Conservation (phyloP, 2,113 vertebrate species). For the Alexandromys fortis region DNA sequence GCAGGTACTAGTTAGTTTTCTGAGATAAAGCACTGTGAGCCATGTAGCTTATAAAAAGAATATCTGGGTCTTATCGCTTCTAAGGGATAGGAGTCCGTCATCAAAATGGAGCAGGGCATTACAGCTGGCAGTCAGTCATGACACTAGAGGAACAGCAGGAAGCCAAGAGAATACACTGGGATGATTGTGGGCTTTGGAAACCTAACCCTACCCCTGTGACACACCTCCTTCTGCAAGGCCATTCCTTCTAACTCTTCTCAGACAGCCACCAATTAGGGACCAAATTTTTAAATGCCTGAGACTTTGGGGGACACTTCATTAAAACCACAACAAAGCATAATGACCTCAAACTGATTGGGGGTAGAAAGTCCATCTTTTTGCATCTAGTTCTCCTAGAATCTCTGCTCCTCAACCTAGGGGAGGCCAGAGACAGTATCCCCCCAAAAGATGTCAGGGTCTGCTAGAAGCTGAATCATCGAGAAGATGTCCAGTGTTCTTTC, state of each 20-base stretch:
- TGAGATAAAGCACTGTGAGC: background rate
- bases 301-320: background rate
- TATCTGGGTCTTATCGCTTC: background rate
- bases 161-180: background rate
- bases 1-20: background rate
- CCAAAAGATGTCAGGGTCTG: conserved; percentile 74
- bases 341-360: background rate
- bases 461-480: conserved; percentile 83
- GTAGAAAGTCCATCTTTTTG: background rate
- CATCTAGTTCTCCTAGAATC: background rate
- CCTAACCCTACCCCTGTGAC: background rate
- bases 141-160: background rate
- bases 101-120: background rate
- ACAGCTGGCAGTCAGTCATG: background rate
- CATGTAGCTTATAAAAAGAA: background rate
- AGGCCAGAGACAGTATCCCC: conserved; percentile 70
- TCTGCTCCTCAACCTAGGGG: background rate
- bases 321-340: background rate
- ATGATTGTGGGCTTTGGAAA: background rate
- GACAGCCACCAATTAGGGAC: background rate
- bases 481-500: conserved; percentile 78
- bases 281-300: background rate
- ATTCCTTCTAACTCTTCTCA: background rate
- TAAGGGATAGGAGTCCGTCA: background rate
- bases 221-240: background rate